Conservation (phyloP, 2,888 invertebrate species). For the Dermolepida albohirtum region DNA sequence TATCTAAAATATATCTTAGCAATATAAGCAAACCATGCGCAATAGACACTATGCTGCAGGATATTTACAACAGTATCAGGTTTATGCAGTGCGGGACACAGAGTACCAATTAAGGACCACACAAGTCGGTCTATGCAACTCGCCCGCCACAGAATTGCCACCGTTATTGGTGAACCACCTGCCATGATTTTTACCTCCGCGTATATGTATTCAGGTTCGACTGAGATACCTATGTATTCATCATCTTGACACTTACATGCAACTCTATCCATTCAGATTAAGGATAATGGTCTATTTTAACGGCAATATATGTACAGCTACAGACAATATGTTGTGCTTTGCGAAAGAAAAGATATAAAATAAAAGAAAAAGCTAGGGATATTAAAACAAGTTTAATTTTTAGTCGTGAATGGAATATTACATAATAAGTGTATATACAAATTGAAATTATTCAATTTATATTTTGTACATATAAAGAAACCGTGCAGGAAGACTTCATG, state of each 20-base stretch:
- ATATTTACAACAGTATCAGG: slow-evolving; percentile 39
- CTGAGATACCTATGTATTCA: slow-evolving; percentile 22
- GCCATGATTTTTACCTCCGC: slow-evolving; percentile 37
- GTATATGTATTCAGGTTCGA: slow-evolving; percentile 3
- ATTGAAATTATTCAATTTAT: no score
- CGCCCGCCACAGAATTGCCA: slow-evolving; percentile 37
- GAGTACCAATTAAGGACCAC: slow-evolving; percentile 48
- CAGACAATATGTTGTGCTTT: no score
- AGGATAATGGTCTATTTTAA: slow-evolving; percentile 26
- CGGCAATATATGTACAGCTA: no score
- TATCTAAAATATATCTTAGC: no score
- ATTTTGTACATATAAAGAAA: no score
- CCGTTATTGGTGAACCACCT: slow-evolving; percentile 44
- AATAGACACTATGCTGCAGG: slow-evolving; percentile 23
- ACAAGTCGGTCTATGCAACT: slow-evolving; percentile 43
- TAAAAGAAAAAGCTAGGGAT: no score
- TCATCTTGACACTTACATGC: slow-evolving; percentile 25
- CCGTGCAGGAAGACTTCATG: no score
- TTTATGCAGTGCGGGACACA: neutral
- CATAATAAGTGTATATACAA: no score
- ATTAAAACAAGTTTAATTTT: no score
- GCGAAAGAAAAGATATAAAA: no score
- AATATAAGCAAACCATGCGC: slow-evolving; percentile 17
- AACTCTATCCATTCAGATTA: slow-evolving; percentile 25
- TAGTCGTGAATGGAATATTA: no score